Evolutionary conservation across 2,113 vertebrate genomes (phyloP), one percentile per base, ranked within the genome.

Genomic region (Anolis carolinensis): DNA sequence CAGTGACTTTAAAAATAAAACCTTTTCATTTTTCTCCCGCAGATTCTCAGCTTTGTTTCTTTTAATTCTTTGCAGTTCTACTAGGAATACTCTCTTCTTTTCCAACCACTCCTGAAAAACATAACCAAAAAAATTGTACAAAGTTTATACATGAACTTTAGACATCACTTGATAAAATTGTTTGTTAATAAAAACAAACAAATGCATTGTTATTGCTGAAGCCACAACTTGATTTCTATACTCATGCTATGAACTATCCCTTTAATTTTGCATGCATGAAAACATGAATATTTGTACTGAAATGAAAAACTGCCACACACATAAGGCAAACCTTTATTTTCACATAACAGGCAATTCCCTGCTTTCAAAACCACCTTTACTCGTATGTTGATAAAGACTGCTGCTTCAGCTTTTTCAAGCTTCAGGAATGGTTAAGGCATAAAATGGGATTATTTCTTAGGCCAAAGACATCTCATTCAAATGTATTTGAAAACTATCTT

Each of bases 61-160:
- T 95, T 98, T 98, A 68, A 81, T 87, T 88, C 93, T 96, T 83
- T 96, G 92, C 27, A 92, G 94, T 90, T 97, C 95, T 90, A 94
- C 93, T 39, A 96, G 91, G 90, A 94, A 93, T n/a, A 93, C 88
- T 81, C 95, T 97, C 95, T 99, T 99, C 95, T 97, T 98, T 95
- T 96, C 95, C 73, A 98, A 92, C 99, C 99, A 99, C 77, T 98
- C 97, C 99, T 99, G 89, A 83, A 83, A 95, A 50, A 93, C 91
- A n/a, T 90, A 82, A 65, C 71, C 86, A 84, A 84, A 83, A n/a
- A 84, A 1, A 0, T 79, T 55, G 72, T 11, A 87, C 11, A 77
- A 89, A 48, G 76, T 30, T 74, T 36, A 65, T 80, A 67, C 39
- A 36, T 36, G 65, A 34, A 23, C 10, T 32, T 68, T 63, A 73